A percentile compares a stretch with the other conserved stretches of the same genome.
phyloP scores from a whole-genome alignment of 2,113 vertebrate species.

The Hiodon alosoides region DNA sequence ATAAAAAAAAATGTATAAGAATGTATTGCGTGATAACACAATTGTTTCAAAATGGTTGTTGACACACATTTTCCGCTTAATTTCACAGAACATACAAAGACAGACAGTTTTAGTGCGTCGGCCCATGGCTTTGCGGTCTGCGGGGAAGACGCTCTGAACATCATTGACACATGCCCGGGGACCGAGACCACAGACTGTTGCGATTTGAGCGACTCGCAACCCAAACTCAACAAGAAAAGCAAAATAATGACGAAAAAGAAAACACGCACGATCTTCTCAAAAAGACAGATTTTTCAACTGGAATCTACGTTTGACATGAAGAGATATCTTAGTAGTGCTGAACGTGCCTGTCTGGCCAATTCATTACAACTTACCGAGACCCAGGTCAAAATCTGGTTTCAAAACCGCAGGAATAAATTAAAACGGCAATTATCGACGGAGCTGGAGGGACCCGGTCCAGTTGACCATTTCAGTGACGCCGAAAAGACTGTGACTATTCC shows the following conservation, averaged over 20 bases:
- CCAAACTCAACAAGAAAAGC: constrained; percentile 39
- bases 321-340: constrained; percentile 76
- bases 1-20: not conserved
- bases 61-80: constrained; percentile 26
- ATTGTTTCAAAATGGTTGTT: constrained; percentile 27
- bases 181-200: constrained; percentile 35
- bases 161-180: constrained; percentile 36
- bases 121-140: constrained; percentile 27
- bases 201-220: constrained; percentile 36
- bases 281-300: constrained; percentile 76
- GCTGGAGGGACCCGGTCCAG: constrained; percentile 49
- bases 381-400: constrained; percentile 76
- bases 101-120: not conserved
- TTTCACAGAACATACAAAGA: constrained; percentile 47
- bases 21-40: not conserved
- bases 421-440: constrained; percentile 73
- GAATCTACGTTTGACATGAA: constrained; percentile 78
- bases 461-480: constrained; percentile 44
- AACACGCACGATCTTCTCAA: constrained; percentile 79
- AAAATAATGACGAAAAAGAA: constrained; percentile 65
- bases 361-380: constrained; percentile 71
- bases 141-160: constrained; percentile 28
- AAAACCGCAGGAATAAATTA: constrained; percentile 73
- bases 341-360: constrained; percentile 66
- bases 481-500: constrained; percentile 58